These are phyloP conservation scores for Xenotilapia flavipinnis DNA, from an alignment of 2,113 vertebrate species.

Conservation along the genomic window DNA sequence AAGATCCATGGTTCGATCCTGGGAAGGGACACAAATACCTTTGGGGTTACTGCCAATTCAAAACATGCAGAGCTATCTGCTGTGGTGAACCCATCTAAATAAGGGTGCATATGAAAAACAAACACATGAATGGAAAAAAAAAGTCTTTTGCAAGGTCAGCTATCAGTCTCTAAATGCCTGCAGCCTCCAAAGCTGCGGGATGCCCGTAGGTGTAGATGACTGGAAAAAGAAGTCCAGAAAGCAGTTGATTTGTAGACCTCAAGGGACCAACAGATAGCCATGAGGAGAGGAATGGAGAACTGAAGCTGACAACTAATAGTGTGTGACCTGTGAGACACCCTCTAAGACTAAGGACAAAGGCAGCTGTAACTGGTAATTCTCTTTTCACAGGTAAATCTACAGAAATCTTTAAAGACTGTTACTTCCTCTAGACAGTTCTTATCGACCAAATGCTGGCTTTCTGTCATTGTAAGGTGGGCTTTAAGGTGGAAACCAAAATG, in stretches of 20 bases:
- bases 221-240: background rate
- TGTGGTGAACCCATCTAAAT: background rate
- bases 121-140: background rate
- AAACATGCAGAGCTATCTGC: background rate
- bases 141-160: background rate
- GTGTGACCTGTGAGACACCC: background rate
- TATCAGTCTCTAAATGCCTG: background rate
- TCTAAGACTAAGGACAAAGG: background rate
- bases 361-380: background rate
- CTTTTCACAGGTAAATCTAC: background rate
- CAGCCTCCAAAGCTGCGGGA: background rate
- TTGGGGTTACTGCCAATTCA: background rate
- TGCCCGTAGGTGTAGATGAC: background rate
- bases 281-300: background rate
- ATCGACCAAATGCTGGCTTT: background rate
- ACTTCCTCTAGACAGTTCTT: background rate
- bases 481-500: background rate
- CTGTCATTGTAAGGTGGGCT: background rate
- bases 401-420: background rate
- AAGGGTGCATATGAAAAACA: background rate
- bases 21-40: background rate
- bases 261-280: background rate
- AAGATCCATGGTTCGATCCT: background rate
- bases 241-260: background rate
- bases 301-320: background rate